A percentile compares a stretch with the other conserved stretches of the same genome.
Evolutionary conservation across 2,888 invertebrate genomes (phyloP).

Genomic region (Zaprionus obscuricornis): DNA sequence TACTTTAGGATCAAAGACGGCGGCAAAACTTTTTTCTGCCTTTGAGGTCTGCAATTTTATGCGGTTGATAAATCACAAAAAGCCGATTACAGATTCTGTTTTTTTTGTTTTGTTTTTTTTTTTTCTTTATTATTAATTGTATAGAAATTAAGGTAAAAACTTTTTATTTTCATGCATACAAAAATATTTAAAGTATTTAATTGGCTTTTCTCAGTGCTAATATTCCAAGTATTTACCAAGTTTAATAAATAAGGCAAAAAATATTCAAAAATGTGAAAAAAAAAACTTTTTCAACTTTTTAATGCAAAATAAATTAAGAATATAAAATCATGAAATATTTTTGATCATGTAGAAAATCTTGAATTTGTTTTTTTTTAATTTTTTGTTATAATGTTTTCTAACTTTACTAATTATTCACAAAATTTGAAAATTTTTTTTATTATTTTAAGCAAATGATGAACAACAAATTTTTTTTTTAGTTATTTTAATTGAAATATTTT

Average conservation of each 20-base stretch:
- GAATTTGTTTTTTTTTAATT: background rate
- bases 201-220: too few species aligned
- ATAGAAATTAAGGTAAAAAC: background rate
- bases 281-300: too few species aligned
- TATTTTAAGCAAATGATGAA: background rate
- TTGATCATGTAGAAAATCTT: too few species aligned
- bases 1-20: slow-evolving; percentile 31
- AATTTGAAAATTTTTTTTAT: background rate
- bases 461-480: background rate
- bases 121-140: background rate
- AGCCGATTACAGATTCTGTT: too few species aligned
- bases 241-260: too few species aligned
- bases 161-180: too few species aligned
- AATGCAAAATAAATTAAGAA: background rate
- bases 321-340: background rate
- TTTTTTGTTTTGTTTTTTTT: slow-evolving; percentile 3
- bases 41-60: slow-evolving; percentile 20
- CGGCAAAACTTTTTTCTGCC: slow-evolving; percentile 9
- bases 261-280: too few species aligned
- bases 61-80: slow-evolving; percentile 19
- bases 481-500: background rate
- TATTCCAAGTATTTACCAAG: too few species aligned
- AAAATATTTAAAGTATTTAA: too few species aligned
- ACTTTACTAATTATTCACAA: background rate
- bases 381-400: background rate